Evolutionary conservation across 2,888 invertebrate genomes (phyloP).

Genomic region (Thera obeliscata): DNA sequence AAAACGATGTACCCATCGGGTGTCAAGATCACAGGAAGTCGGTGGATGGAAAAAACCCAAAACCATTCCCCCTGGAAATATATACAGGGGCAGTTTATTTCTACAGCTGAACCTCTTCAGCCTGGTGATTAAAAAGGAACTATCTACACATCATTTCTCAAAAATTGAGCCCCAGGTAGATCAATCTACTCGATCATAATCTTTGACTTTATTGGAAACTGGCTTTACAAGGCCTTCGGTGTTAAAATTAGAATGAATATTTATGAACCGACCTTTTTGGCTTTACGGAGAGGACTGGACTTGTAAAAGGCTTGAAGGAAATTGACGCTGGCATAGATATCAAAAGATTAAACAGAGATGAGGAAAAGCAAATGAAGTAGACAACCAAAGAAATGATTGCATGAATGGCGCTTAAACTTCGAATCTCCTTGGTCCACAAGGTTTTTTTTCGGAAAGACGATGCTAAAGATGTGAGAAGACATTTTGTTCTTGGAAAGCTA

Average conservation of each 20-base stretch:
- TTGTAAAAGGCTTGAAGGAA: slow-evolving; percentile 27
- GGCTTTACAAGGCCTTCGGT: slow-evolving; percentile 77
- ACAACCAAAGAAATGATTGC: background rate
- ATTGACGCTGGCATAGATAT: slow-evolving; percentile 1
- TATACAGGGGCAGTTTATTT: no score
- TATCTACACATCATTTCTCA: background rate
- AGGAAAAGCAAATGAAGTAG: background rate
- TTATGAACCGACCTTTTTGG: slow-evolving; percentile 72
- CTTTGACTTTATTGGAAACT: slow-evolving; percentile 73
- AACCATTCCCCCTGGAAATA: no score
- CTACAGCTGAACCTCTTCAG: no score
- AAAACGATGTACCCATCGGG: no score
- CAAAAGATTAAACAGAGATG: background rate
- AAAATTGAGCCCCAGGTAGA: slow-evolving; percentile 46
- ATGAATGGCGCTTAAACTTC: no score
- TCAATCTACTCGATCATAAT: slow-evolving; percentile 63
- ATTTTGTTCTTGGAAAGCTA: no score
- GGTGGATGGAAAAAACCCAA: no score
- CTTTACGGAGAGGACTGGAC: slow-evolving; percentile 53
- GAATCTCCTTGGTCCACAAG: no score
- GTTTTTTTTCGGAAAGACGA: no score
- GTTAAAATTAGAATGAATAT: slow-evolving; percentile 78
- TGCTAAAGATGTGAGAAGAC: no score
- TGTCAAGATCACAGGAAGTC: no score
- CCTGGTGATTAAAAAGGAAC: background rate